Evolutionary conservation across 2,797 vertebrate species (phyloP), one percentile per base, ranked within the genome.

Genomic region (Scolopax rusticola): DNA sequence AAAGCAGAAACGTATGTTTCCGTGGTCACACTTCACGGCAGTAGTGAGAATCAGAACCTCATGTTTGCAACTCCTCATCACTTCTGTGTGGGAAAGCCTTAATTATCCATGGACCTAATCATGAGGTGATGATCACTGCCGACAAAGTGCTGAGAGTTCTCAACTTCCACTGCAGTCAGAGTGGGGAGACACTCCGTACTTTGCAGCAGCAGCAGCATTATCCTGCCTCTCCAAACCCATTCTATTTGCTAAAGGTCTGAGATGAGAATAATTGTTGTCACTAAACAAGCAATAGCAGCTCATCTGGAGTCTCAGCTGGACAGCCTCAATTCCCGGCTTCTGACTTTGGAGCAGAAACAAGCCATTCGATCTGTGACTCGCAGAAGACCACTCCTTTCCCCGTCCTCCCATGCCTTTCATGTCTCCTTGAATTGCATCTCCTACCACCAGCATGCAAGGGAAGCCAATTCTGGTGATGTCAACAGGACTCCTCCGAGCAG

Each of bases 1-100:
- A 0, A 59, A 90, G 21, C 47, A 19, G 67, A 95, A 92, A 47
- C 80, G 91, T 89, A 89, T 78, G 19, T 81, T 97, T 89, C 84
- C 87, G n/a, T 45, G 87, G 69, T 40, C 61, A 73, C 30, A 88
- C 75, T 78, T 77, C 9, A 2, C 59, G 76, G 50, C 47, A 78
- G 65, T 6, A 69, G 69, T 73, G 84, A 88, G 87, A 95, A 93
- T 94, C 82, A 93, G 76, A 96, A 92, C 79, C 73, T 93, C 47
- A 65, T 91, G 84, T 92, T 92, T 95, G 50, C 56, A 87, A 70
- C 30, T 75, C 40, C 82, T 96, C 75, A 23, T 80, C 60, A 57
- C 54, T 94, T 93, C 74, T 86, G 13, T 80, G 60, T 61, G 65
- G 73, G 69, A 92, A 89, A 73, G 27, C 32, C 21, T 84, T 91